phyloP scores from a whole-genome alignment of 2,113 vertebrate genomes.

The Dipodomys spectabilis region DNA sequence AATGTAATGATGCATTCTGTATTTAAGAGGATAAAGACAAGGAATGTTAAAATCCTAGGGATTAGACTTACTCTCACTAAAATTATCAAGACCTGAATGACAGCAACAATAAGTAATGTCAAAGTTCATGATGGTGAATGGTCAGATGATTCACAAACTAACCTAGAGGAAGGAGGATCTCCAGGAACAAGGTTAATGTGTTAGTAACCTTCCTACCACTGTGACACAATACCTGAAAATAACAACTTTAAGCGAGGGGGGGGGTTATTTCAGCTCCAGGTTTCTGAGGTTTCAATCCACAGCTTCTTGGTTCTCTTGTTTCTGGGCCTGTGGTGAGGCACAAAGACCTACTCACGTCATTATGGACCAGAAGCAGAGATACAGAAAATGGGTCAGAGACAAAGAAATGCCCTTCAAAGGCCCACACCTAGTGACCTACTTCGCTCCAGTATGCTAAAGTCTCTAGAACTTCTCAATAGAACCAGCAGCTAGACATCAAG shows the following conservation, averaged over 20 bases:
- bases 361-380: background rate
- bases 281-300: background rate
- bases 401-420: no score
- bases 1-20: no score
- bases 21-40: background rate
- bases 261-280: background rate
- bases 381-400: background rate
- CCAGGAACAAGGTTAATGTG: background rate
- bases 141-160: background rate
- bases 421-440: background rate
- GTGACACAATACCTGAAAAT: background rate
- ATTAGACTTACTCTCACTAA: background rate
- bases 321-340: background rate
- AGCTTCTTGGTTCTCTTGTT: background rate
- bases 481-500: background rate
- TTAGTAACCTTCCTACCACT: background rate
- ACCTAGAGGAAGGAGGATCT: background rate
- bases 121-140: background rate
- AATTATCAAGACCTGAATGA: background rate
- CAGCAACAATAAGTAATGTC: background rate
- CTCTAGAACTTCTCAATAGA: background rate
- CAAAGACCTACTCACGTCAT: background rate
- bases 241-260: background rate
- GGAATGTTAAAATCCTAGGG: background rate
- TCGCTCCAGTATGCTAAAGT: background rate